Evolutionary conservation across 2,113 vertebrate species (phyloP).

Genomic region (Grus americana): DNA sequence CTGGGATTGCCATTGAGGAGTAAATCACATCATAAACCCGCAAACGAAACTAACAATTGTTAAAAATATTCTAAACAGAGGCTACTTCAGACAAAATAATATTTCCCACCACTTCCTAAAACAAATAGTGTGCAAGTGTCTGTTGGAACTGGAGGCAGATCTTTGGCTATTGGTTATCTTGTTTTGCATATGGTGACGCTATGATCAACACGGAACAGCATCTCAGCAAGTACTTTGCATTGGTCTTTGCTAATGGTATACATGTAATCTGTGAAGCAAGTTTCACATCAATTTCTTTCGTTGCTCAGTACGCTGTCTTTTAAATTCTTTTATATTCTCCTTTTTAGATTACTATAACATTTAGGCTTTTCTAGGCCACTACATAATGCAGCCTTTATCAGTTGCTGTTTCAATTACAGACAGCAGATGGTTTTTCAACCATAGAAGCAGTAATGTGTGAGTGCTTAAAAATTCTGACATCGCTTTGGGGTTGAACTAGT

Average conservation of each 20-base stretch:
- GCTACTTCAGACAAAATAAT: neutral
- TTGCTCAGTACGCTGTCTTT: neutral
- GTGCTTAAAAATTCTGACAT: neutral
- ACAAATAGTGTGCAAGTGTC: neutral
- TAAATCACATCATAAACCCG: neutral
- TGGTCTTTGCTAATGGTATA: neutral
- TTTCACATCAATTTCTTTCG: neutral
- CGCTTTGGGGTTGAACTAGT: neutral
- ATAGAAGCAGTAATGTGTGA: neutral
- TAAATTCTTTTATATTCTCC: neutral
- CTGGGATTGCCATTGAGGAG: neutral
- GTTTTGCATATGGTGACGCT: neutral
- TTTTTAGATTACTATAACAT: neutral
- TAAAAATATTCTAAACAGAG: neutral
- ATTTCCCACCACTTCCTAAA: neutral
- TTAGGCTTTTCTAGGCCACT: neutral
- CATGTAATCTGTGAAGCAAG: neutral
- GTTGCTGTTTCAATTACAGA: neutral
- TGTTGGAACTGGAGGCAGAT: neutral
- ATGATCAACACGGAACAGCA: neutral
- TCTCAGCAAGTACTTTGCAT: neutral
- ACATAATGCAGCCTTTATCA: neutral
- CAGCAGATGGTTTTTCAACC: neutral
- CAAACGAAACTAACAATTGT: neutral
- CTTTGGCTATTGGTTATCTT: neutral